These are phyloP conservation scores for Orthosia gothica DNA, from an alignment of 2,888 invertebrate species.

Conservation along the genomic window DNA sequence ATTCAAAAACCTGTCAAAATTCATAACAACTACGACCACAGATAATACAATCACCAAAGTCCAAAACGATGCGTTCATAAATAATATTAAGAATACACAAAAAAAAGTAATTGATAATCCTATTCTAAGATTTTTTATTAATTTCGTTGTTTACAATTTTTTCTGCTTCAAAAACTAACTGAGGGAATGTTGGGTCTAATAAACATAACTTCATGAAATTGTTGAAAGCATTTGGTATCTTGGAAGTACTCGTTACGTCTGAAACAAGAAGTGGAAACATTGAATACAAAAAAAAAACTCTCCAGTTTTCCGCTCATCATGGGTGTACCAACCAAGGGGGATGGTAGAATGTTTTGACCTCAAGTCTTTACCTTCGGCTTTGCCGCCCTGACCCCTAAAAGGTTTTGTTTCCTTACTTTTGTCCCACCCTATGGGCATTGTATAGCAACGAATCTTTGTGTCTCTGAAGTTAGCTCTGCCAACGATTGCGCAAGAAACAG, in stretches of 20 bases:
- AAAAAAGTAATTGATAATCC: not conserved
- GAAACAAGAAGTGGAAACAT: constrained; percentile 23
- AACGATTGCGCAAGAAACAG: too few species aligned
- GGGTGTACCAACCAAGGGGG: too few species aligned
- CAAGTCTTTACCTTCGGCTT: too few species aligned
- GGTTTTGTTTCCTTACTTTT: too few species aligned
- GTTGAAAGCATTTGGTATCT: constrained; percentile 71
- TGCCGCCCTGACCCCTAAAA: too few species aligned
- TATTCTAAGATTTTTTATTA: constrained; percentile 7
- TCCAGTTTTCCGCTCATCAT: not conserved
- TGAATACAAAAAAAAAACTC: not conserved
- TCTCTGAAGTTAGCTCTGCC: too few species aligned
- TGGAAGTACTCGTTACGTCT: constrained; percentile 47
- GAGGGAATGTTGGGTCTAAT: constrained; percentile 83
- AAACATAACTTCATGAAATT: constrained; percentile 83
- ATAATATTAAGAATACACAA: not conserved
- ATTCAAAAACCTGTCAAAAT: constrained; percentile 30
- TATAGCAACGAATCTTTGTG: too few species aligned
- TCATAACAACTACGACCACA: constrained; percentile 31
- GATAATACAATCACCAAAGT: not conserved
- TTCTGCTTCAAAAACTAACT: constrained; percentile 78
- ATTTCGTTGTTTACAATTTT: constrained; percentile 72
- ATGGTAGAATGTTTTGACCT: too few species aligned
- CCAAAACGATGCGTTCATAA: constrained; percentile 18
- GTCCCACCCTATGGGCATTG: too few species aligned